Percentiles rank a stretch among this genome's conserved stretches.
Conservation (phyloP, 1,140 invertebrate species). For the Trachelipus rathkii region DNA sequence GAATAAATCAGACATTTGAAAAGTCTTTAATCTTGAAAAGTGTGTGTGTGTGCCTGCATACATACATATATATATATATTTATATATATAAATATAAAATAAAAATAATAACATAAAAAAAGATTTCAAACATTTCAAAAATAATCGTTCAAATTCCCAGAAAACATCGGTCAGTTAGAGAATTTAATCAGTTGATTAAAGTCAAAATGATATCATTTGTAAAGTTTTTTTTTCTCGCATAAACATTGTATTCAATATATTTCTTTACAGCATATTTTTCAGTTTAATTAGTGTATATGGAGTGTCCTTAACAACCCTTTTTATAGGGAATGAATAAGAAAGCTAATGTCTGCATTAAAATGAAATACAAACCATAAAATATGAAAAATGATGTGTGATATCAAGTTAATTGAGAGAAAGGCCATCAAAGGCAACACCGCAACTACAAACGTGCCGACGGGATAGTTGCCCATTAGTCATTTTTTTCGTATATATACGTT, state of each 20-base stretch:
- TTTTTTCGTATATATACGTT: neutral
- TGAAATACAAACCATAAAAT: constrained; percentile 7
- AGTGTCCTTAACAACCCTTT: too few species aligned
- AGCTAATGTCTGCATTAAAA: neutral
- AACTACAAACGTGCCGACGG: neutral
- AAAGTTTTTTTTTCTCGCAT: too few species aligned
- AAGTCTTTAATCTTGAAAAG: neutral
- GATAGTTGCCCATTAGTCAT: constrained; percentile 1
- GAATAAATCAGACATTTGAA: constrained; percentile 11
- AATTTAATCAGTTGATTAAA: too few species aligned
- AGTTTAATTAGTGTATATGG: too few species aligned
- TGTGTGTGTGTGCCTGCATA: neutral
- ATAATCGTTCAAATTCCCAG: neutral
- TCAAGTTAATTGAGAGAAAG: constrained; percentile 4
- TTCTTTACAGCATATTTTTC: too few species aligned
- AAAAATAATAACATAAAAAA: too few species aligned
- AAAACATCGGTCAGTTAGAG: neutral
- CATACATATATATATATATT: neutral
- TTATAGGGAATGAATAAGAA: too few species aligned
- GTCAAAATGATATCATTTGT: too few species aligned
- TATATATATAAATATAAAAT: neutral
- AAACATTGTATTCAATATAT: too few species aligned
- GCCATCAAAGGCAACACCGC: neutral
- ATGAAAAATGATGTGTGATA: constrained; percentile 11
- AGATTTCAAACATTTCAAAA: too few species aligned